Evolutionary conservation across 2,113 vertebrate species (phyloP), one percentile per base, ranked within the genome.

Genomic region (Rhea pennata): DNA sequence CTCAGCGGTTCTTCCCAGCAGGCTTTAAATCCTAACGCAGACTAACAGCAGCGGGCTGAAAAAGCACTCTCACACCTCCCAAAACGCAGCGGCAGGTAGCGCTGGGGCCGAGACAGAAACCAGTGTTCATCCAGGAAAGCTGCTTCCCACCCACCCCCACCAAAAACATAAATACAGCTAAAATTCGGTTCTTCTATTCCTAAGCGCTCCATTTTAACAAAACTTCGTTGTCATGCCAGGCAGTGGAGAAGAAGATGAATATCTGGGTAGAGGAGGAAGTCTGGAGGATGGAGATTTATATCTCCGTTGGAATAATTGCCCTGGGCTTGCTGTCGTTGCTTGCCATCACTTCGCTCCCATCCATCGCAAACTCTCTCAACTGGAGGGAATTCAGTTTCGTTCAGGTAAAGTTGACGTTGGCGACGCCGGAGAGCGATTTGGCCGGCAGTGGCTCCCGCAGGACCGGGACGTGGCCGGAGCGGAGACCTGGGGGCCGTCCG

Each of bases 331-430:
- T 99, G 84, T 98, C 98, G 16, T 96, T 99, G 95, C 98, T 99
- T 96, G 99, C 99, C 3, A 96, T 99, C 97, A 98, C 99, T 74
- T 99, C 99, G 6, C 98, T 99, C 93, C 99, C 99, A 2, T 99
- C 99, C 33, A 99, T 99, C 80, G 98, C 98, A 51, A 98, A 98
- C 94, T 97, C 98, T 12, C 98, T 99, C 96, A 99, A 98, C 98
- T 99, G 99, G 99, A 99, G 98, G 91, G 99, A 99, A 98, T 99
- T 99, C 98, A 99, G 96, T 97, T 99, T 99, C 76, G 74, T 99
- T 83, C 99, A 99, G 99, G 99, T 99, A 97, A 98, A 81, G 86
- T 44, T 21, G 26, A 42, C 50, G 8, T 80, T 85, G 91, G 71
- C 76, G 3, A 53, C 84, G 78, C 53, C 77, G 85, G 58, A 69